Percentiles rank a stretch among this genome's conserved stretches.
These are phyloP conservation scores for Ennomos erosarius DNA, from an alignment of 2,888 invertebrate species.

Conservation along the genomic window DNA sequence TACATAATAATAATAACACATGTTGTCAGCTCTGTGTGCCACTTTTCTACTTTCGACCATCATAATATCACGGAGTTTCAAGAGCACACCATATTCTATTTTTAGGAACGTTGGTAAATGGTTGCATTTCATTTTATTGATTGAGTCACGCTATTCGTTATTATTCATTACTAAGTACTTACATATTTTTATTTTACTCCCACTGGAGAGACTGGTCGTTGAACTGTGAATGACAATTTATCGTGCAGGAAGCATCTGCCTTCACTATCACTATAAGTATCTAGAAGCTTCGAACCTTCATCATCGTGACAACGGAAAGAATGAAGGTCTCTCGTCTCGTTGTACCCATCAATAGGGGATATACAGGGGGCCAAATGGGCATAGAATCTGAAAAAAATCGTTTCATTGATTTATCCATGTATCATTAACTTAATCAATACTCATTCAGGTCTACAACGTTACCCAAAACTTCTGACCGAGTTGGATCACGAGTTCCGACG, in stretches of 20 bases:
- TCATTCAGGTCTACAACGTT: slow-evolving; percentile 82
- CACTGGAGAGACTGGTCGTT: no score
- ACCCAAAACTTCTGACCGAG: slow-evolving; percentile 83
- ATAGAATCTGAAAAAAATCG: no score
- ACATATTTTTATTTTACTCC: not conserved
- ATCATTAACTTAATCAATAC: not conserved
- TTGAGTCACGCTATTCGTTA: slow-evolving; percentile 13
- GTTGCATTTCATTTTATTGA: slow-evolving; percentile 10
- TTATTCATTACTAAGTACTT: not conserved
- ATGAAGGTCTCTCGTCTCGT: no score
- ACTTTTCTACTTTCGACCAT: slow-evolving; percentile 48
- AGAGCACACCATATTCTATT: slow-evolving; percentile 35
- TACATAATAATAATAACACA: slow-evolving; percentile 53
- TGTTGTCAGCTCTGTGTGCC: slow-evolving; percentile 50
- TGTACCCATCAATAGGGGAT: no score
- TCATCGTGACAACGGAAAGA: no score
- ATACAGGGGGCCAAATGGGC: no score
- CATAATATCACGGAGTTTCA: slow-evolving; percentile 34
- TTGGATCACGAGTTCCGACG: slow-evolving; percentile 84
- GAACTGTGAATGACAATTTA: no score
- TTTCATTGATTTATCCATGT: not conserved
- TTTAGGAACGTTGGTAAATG: slow-evolving; percentile 26
- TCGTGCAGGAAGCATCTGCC: no score
- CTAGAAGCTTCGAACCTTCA: no score
- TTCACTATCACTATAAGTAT: no score